Evolutionary conservation across 2,797 vertebrate genomes (phyloP).

Genomic region (Cyclopterus lumpus): DNA sequence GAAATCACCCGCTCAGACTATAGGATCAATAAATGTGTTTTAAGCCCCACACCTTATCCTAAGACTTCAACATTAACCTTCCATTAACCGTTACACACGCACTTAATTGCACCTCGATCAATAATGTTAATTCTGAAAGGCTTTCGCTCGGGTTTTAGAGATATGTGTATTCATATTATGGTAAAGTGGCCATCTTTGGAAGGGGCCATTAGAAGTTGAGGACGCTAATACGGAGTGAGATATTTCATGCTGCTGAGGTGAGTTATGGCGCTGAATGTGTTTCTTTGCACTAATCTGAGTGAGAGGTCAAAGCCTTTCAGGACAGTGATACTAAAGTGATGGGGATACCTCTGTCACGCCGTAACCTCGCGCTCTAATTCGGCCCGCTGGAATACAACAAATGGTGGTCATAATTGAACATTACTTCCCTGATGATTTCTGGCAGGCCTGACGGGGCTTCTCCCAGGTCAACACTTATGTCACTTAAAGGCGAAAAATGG

Average conservation of each 20-base stretch:
- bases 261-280: conserved; percentile 91
- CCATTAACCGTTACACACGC: conserved; percentile 97
- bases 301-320: conserved; percentile 93
- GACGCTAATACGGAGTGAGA: conserved; percentile 90
- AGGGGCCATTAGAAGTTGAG: conserved; percentile 87
- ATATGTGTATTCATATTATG: conserved; percentile 95
- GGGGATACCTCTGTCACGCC: conserved; percentile 87
- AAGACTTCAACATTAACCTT: conserved; percentile 97
- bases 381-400: conserved; percentile 88
- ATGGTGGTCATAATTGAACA: conserved; percentile 92
- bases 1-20: conserved; percentile 84
- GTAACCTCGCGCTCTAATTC: conserved; percentile 90
- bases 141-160: conserved; percentile 88
- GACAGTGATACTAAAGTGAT: conserved; percentile 96
- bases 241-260: conserved; percentile 85
- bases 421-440: conserved; percentile 85
- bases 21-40: conserved; percentile 97
- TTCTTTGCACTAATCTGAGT: conserved; percentile 91
- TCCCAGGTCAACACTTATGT: conserved; percentile 78
- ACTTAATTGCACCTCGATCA: conserved; percentile 95
- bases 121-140: conserved; percentile 95
- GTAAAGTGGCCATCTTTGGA: conserved; percentile 90
- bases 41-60: conserved; percentile 94
- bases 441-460: conserved; percentile 67
- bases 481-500: conserved; percentile 74